Evolutionary conservation across 2,888 invertebrate genomes (phyloP), one percentile per base, ranked within the genome.

Genomic region (Apodemia zela): DNA sequence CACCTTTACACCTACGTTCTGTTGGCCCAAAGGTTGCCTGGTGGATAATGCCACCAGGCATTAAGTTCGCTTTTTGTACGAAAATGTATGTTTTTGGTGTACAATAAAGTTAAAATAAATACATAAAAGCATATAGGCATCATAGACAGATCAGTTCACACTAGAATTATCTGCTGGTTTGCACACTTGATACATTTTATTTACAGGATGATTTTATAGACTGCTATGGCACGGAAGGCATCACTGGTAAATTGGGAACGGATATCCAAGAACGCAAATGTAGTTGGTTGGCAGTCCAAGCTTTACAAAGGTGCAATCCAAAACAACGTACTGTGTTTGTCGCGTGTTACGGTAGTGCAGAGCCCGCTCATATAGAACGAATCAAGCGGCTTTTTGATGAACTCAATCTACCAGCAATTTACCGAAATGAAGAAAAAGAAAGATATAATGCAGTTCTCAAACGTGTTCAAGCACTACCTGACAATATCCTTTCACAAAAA

Each of bases 211-310:
- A 98, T 82, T 97, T 93, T 82, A 88, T 97, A 57, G 98, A 98
- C 79, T 96, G 96, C 75, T 99, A 95, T 82, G 98, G 98, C 0
- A 95, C 97, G 75, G 93, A 96, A 42, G 90, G 92, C 1, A 84
- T 95, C 0, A 97, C 95, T 0, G 99, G 98, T 0, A 99, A 99
- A 92, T 85, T 94, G 17, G 97, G 97, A 5, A 96, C 95, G 0
- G 98, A 99, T 77, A 98, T 99, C 71, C 94, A 95, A 79, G 97
- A 98, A 75, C 97, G 98, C 54, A 99, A 99, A 85, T 99, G 98
- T 82, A 94, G 97, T 0, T 99, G 99, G 99, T 87, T 98, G 47
- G 94, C 96, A 0, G 96, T 98, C 0, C 95, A 95, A 25, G 97
- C 97, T 33, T 91, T 98, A 68, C 94, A 96, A 81, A 92, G 94